A percentile compares a stretch with the other conserved stretches of the same genome.
Evolutionary conservation across 2,113 vertebrate genomes (phyloP).

Genomic region (Plecotus auritus): DNA sequence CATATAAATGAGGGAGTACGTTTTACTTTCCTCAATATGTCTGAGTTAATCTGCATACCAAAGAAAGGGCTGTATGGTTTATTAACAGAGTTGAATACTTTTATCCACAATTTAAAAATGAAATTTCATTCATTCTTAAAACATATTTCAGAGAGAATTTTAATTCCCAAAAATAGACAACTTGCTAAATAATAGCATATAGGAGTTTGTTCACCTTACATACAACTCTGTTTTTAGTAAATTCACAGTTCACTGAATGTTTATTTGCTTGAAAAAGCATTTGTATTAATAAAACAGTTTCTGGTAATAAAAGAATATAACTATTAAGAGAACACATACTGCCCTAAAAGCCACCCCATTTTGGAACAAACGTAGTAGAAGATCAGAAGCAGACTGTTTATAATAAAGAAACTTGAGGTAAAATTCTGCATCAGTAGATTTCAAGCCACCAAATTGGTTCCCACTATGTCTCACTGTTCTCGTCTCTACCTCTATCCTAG

Average conservation of each 20-base stretch:
- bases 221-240: neutral
- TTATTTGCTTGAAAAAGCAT: neutral
- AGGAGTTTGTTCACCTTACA: neutral
- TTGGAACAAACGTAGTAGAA: neutral
- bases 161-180: conserved; percentile 15
- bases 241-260: neutral
- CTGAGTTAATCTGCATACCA: neutral
- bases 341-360: neutral
- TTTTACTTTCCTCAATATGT: neutral
- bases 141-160: conserved; percentile 34
- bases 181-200: neutral
- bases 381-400: neutral
- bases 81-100: conserved; percentile 8
- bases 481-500: neutral
- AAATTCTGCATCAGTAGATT: neutral
- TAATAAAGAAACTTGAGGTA: neutral
- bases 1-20: neutral
- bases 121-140: neutral
- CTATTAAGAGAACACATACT: neutral
- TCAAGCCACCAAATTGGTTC: neutral
- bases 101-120: neutral
- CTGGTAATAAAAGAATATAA: neutral
- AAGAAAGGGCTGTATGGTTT: neutral
- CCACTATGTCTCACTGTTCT: neutral
- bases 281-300: neutral